Base-by-base conservation (phyloP, 2,797 vertebrate species). In the Poliocrania exsul region DNA sequence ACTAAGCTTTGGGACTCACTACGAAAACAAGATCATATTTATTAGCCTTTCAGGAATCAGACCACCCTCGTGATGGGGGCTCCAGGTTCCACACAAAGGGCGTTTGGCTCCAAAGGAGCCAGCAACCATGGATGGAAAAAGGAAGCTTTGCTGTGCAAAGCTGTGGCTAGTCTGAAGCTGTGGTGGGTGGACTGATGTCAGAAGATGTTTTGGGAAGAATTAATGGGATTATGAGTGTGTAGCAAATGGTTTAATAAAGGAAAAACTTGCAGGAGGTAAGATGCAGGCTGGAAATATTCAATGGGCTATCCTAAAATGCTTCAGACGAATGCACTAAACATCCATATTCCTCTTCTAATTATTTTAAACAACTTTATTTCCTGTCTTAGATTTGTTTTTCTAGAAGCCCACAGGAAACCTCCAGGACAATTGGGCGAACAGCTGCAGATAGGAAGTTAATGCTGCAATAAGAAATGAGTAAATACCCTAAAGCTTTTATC, bases 401-500 rank as follows among this genome's bases (percentile, higher is more conserved):
- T 85, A 89, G 85, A 89, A 94, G 37, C 64, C 71, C 84, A 84
- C 77, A 81, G 92, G 86, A 95, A 96, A 94, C 47, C 51, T 88
- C 66, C 67, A 85, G 79, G 92, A 93, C 86, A 94, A 92, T 67
- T 50, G 89, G n/a, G 50, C 0, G 4, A 95, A 85, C 86, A 92
- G 90, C 84, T 95, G 90, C 84, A 91, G 74, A 82, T 35, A 88
- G 88, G 37, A 95, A 94, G 78, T 64, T 70, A 92, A 82, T 72
- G 33, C 56, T 74, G 42, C 67, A 93, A 40, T 73, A 82, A 93
- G 70, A 94, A 91, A 88, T 42, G 8, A 88, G 90, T 71, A 89
- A 91, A 90, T 85, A 89, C 31, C 69, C 60, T 77, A 77, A 61
- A 77, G 78, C 78, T 93, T 95, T 95, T 78, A 92, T 74, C 60